Evolutionary conservation across 2,888 invertebrate genomes (phyloP).

Genomic region (Parnassius mnemosyne): DNA sequence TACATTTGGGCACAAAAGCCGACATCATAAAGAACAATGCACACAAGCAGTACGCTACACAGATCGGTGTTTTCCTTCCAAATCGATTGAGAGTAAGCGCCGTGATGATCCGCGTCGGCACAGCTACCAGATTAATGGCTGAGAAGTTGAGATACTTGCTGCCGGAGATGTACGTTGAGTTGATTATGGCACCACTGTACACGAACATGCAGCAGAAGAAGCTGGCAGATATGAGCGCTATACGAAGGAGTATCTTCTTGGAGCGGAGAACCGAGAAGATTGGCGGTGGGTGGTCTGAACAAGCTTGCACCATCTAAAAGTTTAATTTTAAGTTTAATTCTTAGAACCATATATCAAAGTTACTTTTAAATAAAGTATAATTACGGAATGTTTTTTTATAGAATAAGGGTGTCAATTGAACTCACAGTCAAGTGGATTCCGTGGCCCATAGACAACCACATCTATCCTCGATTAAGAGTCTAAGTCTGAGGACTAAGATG

Average conservation of each 20-base stretch:
- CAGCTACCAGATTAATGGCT: constrained; percentile 81
- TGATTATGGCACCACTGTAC: constrained; percentile 88
- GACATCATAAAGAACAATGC: constrained; percentile 77
- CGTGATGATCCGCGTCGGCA: constrained; percentile 79
- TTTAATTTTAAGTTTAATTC: constrained; percentile 10
- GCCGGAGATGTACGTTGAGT: constrained; percentile 86
- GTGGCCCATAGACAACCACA: too few relatives aligned
- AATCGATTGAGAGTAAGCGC: constrained; percentile 82
- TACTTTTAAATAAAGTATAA: too few relatives aligned
- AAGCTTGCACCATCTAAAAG: constrained; percentile 38
- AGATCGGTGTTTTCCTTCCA: constrained; percentile 77
- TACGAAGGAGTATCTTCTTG: constrained; percentile 53
- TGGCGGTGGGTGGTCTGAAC: constrained; percentile 34
- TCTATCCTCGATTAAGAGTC: too few relatives aligned
- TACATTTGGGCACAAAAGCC: constrained; percentile 77
- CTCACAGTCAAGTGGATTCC: too few relatives aligned
- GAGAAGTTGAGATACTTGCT: constrained; percentile 89
- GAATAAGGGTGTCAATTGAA: too few relatives aligned
- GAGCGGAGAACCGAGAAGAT: constrained; percentile 57
- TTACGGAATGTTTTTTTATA: too few relatives aligned
- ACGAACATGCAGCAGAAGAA: constrained; percentile 89
- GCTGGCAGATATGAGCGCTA: constrained; percentile 72
- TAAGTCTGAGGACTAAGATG: too few relatives aligned
- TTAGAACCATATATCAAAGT: too few relatives aligned
- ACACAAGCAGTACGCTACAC: constrained; percentile 66